A percentile compares a stretch with the other conserved stretches of the same genome.
These are phyloP conservation scores for Aphidius gifuensis DNA, from an alignment of 1,140 invertebrate species.

Conservation along the genomic window DNA sequence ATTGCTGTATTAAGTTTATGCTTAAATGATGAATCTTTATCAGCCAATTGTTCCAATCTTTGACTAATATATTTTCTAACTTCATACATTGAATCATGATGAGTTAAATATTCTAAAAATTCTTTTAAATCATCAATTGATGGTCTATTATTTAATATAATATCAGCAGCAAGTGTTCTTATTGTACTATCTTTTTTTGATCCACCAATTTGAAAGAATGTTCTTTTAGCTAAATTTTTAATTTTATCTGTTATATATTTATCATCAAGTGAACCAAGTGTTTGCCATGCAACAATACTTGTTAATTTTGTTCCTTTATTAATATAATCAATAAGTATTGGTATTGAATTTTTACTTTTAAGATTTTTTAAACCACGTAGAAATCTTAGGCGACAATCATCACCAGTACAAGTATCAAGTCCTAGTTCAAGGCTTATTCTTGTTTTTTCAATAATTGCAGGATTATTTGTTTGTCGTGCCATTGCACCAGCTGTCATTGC, in stretches of 20 bases:
- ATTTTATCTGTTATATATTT: conserved; percentile 47
- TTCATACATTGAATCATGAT: conserved; percentile 61
- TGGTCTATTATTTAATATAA: conserved; percentile 62
- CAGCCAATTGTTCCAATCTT: conserved; percentile 61
- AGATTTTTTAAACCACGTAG: conserved; percentile 69
- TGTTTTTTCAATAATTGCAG: conserved; percentile 47
- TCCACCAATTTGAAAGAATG: conserved; percentile 65
- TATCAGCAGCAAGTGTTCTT: conserved; percentile 68
- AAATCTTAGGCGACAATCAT: conserved; percentile 60
- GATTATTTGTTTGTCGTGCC: conserved; percentile 49
- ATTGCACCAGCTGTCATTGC: conserved; percentile 65
- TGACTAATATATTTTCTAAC: conserved; percentile 67
- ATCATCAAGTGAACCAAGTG: conserved; percentile 59
- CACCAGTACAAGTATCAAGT: conserved; percentile 57
- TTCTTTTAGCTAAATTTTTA: conserved; percentile 52
- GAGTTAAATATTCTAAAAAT: conserved; percentile 58
- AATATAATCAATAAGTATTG: conserved; percentile 58
- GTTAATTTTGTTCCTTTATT: conserved; percentile 53
- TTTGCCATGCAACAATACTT: conserved; percentile 65
- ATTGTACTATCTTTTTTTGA: conserved; percentile 68
- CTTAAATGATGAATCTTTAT: conserved; percentile 53
- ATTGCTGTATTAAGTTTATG: conserved; percentile 49
- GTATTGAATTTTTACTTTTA: conserved; percentile 57
- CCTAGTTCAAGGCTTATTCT: conserved; percentile 54
- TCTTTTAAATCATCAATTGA: conserved; percentile 57